Evolutionary conservation across 2,113 vertebrate species (phyloP).

Genomic region (Dipodomys merriami): DNA sequence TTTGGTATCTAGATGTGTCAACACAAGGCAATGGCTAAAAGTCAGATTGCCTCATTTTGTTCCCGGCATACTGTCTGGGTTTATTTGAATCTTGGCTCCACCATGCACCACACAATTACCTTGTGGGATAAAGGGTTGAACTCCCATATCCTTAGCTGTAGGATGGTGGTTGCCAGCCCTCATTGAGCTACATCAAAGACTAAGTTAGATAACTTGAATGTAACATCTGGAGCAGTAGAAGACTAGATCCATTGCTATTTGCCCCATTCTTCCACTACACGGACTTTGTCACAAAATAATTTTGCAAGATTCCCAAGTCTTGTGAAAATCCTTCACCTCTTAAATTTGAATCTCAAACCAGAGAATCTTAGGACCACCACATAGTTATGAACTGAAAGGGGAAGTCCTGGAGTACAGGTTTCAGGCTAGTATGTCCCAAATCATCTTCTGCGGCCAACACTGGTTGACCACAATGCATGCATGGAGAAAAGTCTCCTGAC

Average conservation of each 20-base stretch:
- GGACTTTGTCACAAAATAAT: not conserved
- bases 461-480: not conserved
- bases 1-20: conserved; percentile 34
- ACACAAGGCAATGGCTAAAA: conserved; percentile 48
- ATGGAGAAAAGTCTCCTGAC: not conserved
- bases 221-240: too few relatives aligned
- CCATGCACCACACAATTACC: not conserved
- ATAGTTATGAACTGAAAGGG: not conserved
- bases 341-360: not conserved
- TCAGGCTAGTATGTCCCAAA: not conserved
- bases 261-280: not conserved
- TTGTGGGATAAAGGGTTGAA: not conserved
- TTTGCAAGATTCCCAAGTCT: not conserved
- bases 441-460: not conserved
- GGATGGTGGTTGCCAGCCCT: not conserved
- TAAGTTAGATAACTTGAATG: too few relatives aligned
- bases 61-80: conserved; percentile 14
- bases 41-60: conserved; percentile 75
- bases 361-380: not conserved
- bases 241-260: not conserved
- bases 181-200: not conserved
- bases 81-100: conserved; percentile 21
- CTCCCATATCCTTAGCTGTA: not conserved
- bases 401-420: not conserved
- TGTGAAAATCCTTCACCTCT: not conserved